Percentiles rank a stretch among this genome's conserved stretches.
These are phyloP conservation scores for Drosophila conformis DNA, from an alignment of 2,888 invertebrate species.

Conservation along the genomic window DNA sequence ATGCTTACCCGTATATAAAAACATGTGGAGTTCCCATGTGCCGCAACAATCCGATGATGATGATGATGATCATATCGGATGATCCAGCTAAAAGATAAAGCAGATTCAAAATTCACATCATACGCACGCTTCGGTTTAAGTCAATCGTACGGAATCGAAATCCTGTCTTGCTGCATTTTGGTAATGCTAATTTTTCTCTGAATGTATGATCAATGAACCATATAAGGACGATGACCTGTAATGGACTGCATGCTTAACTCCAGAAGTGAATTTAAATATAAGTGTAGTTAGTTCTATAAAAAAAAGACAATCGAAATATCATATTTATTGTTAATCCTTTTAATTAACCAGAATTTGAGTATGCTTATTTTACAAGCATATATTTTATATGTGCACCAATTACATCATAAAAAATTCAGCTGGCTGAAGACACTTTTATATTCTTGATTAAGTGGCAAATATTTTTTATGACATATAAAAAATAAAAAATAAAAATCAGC, in stretches of 20 bases:
- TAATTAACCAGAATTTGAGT: not conserved
- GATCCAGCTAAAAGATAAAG: conserved; percentile 29
- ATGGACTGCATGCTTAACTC: conserved; percentile 36
- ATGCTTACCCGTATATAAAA: not conserved
- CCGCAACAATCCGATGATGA: conserved; percentile 33
- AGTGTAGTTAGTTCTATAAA: conserved; percentile 7
- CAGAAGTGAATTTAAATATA: conserved; percentile 30
- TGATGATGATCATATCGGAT: conserved; percentile 32
- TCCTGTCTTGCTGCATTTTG: conserved; percentile 20
- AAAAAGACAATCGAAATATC: not conserved
- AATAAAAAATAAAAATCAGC: not conserved
- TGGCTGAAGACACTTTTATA: not conserved
- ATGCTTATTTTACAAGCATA: conserved; percentile 9
- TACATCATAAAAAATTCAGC: not conserved
- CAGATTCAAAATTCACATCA: conserved; percentile 60
- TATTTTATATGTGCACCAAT: not conserved
- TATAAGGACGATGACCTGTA: conserved; percentile 43
- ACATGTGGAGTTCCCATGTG: conserved; percentile 28
- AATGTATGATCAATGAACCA: conserved; percentile 54
- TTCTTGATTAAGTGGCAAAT: not conserved
- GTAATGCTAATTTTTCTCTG: conserved; percentile 68
- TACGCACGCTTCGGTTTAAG: conserved; percentile 37
- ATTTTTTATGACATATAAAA: not conserved
- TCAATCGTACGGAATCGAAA: conserved; percentile 10
- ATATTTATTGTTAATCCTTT: not conserved